These are phyloP conservation scores for Sarcophaga rosellei DNA, from an alignment of 2,888 invertebrate genomes.

Conservation along the genomic window DNA sequence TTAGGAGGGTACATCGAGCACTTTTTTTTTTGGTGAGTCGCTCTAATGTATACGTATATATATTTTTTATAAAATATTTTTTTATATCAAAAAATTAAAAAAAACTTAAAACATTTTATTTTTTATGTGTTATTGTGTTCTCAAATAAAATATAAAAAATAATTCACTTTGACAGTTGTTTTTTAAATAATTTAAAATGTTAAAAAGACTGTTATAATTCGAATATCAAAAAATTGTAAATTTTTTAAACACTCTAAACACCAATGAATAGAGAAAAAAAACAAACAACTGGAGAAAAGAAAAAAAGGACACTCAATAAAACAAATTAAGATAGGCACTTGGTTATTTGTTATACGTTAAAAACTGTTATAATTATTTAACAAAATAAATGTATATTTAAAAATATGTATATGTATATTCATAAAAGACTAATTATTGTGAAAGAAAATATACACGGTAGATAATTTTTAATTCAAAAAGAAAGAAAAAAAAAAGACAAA, in stretches of 20 bases:
- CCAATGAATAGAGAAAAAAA: slow-evolving; percentile 8
- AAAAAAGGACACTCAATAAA: background rate
- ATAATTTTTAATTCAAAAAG: background rate
- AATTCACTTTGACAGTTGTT: background rate
- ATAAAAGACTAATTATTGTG: background rate
- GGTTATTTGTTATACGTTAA: background rate
- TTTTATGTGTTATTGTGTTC: background rate
- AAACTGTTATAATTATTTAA: too few relatives aligned
- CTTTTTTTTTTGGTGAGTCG: too few relatives aligned
- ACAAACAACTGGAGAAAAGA: background rate
- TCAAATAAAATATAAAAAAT: too few relatives aligned
- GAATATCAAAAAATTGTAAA: background rate
- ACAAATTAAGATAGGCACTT: background rate
- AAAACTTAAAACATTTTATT: too few relatives aligned
- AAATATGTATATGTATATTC: background rate
- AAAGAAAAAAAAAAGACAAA: background rate
- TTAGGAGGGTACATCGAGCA: too few relatives aligned
- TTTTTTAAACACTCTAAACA: slow-evolving; percentile 37
- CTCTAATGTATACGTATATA: too few relatives aligned
- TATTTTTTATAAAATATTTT: too few relatives aligned
- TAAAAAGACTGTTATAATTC: slow-evolving; percentile 8
- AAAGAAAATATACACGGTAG: too few relatives aligned
- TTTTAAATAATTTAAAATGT: background rate
- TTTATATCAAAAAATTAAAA: too few relatives aligned
- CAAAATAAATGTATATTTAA: background rate